A percentile compares a stretch with the other conserved stretches of the same genome.
Evolutionary conservation across 2,113 vertebrate genomes (phyloP).

Genomic region (Ginglymostoma cirratum): DNA sequence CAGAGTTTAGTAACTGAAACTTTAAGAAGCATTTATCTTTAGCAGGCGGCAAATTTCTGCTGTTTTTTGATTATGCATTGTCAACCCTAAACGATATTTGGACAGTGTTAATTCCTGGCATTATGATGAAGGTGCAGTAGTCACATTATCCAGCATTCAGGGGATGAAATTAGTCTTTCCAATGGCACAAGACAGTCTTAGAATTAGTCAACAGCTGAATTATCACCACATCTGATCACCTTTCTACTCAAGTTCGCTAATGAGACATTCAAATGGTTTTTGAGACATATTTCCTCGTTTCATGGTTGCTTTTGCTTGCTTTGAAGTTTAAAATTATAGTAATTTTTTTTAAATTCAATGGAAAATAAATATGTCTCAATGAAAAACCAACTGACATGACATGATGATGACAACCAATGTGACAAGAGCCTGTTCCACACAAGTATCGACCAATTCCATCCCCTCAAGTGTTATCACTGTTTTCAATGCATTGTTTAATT

Average conservation of each 20-base stretch:
- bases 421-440: not conserved
- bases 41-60: not conserved
- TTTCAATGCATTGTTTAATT: not conserved
- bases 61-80: not conserved
- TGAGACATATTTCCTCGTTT: not conserved
- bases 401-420: not conserved
- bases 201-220: not conserved
- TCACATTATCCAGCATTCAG: not conserved
- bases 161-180: not conserved
- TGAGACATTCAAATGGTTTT: not conserved
- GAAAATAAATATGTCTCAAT: not conserved
- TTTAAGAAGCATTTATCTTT: not conserved
- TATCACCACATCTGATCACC: not conserved
- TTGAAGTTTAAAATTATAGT: not conserved
- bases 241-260: not conserved
- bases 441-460: not conserved
- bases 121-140: not conserved
- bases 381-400: not conserved
- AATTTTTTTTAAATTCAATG: not conserved
- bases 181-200: not conserved
- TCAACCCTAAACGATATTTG: not conserved
- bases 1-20: not conserved
- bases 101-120: not conserved
- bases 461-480: not conserved
- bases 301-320: not conserved